A percentile compares a stretch with the other conserved stretches of the same genome.
Conservation (phyloP, 2,888 invertebrate species). For the Pachydiplax longipennis region DNA sequence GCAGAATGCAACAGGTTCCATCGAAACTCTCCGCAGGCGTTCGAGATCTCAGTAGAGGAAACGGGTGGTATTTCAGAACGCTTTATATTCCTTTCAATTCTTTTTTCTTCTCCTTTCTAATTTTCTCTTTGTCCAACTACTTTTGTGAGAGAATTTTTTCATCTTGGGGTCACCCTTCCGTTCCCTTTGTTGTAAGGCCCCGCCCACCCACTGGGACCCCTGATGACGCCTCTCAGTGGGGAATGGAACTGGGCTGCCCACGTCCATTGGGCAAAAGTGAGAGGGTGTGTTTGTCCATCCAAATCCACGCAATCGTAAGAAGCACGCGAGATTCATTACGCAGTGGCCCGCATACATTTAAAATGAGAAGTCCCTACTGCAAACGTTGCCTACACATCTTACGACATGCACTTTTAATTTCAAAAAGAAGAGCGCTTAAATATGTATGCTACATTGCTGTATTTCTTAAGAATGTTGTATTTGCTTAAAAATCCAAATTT, state of each 20-base stretch:
- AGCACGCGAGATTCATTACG: no score
- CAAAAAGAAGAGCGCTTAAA: no score
- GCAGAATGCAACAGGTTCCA: not conserved
- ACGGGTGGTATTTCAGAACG: slow-evolving; percentile 2
- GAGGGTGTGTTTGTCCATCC: not conserved
- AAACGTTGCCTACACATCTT: not conserved
- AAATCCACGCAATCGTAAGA: no score
- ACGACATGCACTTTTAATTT: no score
- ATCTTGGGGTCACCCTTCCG: not conserved
- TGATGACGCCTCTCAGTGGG: not conserved
- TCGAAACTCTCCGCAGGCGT: not conserved
- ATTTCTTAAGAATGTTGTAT: no score
- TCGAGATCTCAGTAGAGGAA: not conserved
- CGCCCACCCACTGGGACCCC: slow-evolving; percentile 31
- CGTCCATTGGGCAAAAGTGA: not conserved
- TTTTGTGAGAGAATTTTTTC: not conserved
- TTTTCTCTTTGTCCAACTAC: slow-evolving; percentile 22
- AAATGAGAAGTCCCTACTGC: no score
- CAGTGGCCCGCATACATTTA: no score
- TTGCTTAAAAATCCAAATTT: no score
- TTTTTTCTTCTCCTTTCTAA: not conserved
- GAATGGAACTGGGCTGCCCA: not conserved
- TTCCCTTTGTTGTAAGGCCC: not conserved
- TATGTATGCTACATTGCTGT: no score
- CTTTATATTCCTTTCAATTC: slow-evolving; percentile 6